phyloP scores from a whole-genome alignment of 2,113 vertebrate genomes.

The Phaethon lepturus region DNA sequence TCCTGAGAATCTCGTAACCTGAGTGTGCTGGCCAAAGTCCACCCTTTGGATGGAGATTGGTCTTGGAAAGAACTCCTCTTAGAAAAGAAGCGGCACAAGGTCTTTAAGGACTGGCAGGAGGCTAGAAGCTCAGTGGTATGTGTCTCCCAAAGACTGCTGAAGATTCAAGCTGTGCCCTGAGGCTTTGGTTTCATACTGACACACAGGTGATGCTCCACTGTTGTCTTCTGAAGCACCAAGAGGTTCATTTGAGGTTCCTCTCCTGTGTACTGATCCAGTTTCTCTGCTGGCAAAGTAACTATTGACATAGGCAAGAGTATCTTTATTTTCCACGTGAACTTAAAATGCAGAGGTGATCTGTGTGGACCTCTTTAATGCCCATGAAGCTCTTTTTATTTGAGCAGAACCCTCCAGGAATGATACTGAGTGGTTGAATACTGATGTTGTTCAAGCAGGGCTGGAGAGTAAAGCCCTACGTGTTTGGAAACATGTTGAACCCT shows the following conservation, averaged over 20 bases:
- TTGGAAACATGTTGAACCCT: not conserved
- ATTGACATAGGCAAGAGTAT: not conserved
- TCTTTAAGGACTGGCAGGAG: not conserved
- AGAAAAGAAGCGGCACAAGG: not conserved
- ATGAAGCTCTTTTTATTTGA: not conserved
- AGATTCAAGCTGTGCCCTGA: not conserved
- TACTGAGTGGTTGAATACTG: not conserved
- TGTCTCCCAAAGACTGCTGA: not conserved
- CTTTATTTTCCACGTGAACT: not conserved
- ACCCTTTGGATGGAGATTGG: not conserved
- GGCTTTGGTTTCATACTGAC: not conserved
- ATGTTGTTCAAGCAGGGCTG: not conserved
- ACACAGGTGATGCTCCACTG: rapidly evolving
- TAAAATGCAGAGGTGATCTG: not conserved
- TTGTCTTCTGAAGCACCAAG: not conserved
- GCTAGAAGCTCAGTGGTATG: not conserved
- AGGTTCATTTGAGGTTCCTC: not conserved
- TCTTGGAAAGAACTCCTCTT: not conserved
- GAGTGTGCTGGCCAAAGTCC: not conserved
- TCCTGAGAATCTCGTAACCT: not conserved
- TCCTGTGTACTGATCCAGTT: not conserved
- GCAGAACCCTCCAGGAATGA: not conserved
- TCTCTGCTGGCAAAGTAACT: not conserved
- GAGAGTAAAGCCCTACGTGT: not conserved
- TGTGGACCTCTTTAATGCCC: too few relatives aligned